Percentiles rank a stretch among this genome's conserved stretches.
Evolutionary conservation across 2,797 vertebrate species (phyloP).

Genomic region (Spea hammondii): DNA sequence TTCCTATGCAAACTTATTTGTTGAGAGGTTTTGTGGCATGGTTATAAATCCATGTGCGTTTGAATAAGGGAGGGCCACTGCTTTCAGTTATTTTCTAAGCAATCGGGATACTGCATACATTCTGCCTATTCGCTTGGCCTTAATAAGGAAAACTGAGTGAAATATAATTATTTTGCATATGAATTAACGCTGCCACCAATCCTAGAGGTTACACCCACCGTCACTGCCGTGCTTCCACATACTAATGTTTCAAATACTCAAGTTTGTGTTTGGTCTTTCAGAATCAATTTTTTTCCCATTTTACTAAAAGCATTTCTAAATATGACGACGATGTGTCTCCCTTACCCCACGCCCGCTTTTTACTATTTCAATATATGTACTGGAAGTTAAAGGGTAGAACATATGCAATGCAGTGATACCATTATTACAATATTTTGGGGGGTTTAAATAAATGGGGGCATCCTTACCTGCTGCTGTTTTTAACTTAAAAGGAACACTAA

Average conservation of each 20-base stretch:
- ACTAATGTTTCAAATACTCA: not conserved
- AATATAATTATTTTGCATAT: not conserved
- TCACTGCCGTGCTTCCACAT: not conserved
- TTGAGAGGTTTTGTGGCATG: slow-evolving; percentile 12
- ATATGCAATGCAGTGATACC: not conserved
- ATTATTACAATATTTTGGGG: not conserved
- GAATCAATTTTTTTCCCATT: not conserved
- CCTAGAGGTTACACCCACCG: not conserved
- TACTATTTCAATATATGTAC: not conserved
- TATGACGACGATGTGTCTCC: not conserved
- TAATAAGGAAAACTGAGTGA: not conserved
- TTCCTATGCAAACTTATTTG: not conserved
- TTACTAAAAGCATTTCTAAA: too few species aligned
- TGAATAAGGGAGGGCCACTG: not conserved
- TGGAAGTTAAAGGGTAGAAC: not conserved
- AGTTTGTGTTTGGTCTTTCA: not conserved
- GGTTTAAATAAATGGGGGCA: not conserved
- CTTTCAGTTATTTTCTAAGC: slow-evolving; percentile 19
- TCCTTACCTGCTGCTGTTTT: slow-evolving; percentile 15
- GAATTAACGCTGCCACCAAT: slow-evolving; percentile 20
- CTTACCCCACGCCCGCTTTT: not conserved
- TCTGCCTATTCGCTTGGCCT: not conserved
- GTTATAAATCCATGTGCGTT: slow-evolving; percentile 1
- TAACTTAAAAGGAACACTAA: slow-evolving; percentile 1
- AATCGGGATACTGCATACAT: not conserved